phyloP scores from a whole-genome alignment of 2,113 vertebrate species.

The Oryzias melastigma region DNA sequence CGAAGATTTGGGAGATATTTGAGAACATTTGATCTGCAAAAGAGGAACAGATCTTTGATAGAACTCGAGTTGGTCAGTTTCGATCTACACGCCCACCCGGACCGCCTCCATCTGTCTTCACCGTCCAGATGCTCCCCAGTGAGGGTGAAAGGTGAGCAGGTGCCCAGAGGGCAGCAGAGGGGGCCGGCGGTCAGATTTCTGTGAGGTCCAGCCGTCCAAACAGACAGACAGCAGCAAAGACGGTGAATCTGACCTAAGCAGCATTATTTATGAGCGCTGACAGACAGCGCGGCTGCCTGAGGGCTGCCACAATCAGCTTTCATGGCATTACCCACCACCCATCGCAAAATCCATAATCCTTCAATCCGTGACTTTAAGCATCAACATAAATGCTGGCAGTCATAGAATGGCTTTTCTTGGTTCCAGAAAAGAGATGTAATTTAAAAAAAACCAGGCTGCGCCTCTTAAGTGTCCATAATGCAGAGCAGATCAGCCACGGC shows the following conservation, averaged over 20 bases:
- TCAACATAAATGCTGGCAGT: constrained; percentile 19
- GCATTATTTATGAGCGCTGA: constrained; percentile 47
- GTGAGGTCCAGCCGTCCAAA: constrained; percentile 40
- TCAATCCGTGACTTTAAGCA: constrained; percentile 53
- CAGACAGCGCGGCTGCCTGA: constrained; percentile 29
- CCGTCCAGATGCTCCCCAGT: constrained; percentile 60
- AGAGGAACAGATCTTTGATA: constrained; percentile 17
- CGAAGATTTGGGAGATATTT: too few species aligned
- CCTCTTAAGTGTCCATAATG: too few species aligned
- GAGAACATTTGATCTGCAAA: constrained; percentile 24
- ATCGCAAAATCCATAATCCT: constrained; percentile 57
- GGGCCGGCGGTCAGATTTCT: constrained; percentile 57
- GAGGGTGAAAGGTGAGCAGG: constrained; percentile 76
- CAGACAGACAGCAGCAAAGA: constrained; percentile 29
- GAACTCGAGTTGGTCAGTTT: constrained; percentile 55
- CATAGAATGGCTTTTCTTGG: constrained; percentile 5
- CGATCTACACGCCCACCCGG: constrained; percentile 44
- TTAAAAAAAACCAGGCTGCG: constrained; percentile 8
- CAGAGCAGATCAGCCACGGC: too few species aligned
- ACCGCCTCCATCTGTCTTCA: constrained; percentile 39
- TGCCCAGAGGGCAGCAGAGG: constrained; percentile 58
- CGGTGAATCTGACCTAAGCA: constrained; percentile 45
- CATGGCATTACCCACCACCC: constrained; percentile 44
- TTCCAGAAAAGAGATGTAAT: constrained; percentile 3
- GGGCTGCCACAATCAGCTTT: constrained; percentile 59